Evolutionary conservation across 2,888 invertebrate species (phyloP).

Genomic region (Bombyx huttoni): DNA sequence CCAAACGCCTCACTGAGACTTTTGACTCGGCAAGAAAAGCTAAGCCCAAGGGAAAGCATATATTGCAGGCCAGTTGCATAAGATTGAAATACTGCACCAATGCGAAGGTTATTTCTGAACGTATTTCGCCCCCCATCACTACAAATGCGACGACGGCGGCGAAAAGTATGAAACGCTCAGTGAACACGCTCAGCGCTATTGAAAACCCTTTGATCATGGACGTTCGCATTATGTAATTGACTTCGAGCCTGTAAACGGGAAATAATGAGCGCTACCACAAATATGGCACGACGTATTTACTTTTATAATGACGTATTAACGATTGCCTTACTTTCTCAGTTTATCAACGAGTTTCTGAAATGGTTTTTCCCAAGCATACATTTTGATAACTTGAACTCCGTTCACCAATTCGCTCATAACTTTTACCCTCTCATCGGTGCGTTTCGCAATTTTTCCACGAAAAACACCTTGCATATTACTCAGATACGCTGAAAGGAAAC

Average conservation of each 20-base stretch:
- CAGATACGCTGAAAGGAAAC: conserved; percentile 44
- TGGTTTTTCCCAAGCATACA: conserved; percentile 89
- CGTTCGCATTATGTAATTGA: conserved; percentile 75
- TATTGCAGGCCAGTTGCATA: conserved; percentile 77
- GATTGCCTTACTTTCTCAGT: conserved; percentile 73
- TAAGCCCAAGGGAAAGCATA: conserved; percentile 75
- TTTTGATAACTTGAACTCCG: conserved; percentile 87
- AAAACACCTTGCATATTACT: conserved; percentile 54
- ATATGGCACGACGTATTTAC: too few relatives aligned
- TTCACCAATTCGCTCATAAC: conserved; percentile 85
- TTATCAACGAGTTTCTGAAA: conserved; percentile 78
- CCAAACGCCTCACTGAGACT: conserved; percentile 75
- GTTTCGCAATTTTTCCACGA: conserved; percentile 75
- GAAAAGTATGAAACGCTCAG: conserved; percentile 86
- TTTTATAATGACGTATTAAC: too few relatives aligned
- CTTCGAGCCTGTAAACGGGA: conserved; percentile 72
- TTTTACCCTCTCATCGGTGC: conserved; percentile 82
- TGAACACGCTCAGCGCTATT: conserved; percentile 80
- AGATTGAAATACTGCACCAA: conserved; percentile 84
- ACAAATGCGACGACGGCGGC: conserved; percentile 84
- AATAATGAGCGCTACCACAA: neutral
- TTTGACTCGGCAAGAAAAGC: conserved; percentile 74
- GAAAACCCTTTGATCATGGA: conserved; percentile 79
- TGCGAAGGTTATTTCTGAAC: conserved; percentile 80
- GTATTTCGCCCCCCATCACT: conserved; percentile 72